These are phyloP conservation scores for Brachynemurus nebulosus DNA, from an alignment of 2,888 invertebrate species.

Conservation along the genomic window DNA sequence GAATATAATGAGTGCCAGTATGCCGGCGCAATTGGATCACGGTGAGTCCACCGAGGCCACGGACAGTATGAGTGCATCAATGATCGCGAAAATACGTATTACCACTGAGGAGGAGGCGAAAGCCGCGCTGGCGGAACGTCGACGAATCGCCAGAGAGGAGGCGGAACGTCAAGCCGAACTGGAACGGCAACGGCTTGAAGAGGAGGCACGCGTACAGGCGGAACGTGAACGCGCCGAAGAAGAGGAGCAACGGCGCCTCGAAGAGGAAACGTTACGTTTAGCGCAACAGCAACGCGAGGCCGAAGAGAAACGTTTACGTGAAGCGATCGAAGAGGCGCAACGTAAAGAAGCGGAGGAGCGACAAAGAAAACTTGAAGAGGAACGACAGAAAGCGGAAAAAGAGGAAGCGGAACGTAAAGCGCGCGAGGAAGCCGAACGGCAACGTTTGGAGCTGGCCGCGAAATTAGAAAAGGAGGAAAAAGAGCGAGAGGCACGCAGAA, in stretches of 20 bases:
- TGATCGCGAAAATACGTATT: constrained; percentile 54
- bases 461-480: constrained; percentile 73
- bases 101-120: constrained; percentile 89
- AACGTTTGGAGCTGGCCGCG: constrained; percentile 72
- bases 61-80: constrained; percentile 42
- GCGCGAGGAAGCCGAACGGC: constrained; percentile 73
- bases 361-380: constrained; percentile 50
- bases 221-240: constrained; percentile 63
- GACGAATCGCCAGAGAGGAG: constrained; percentile 78
- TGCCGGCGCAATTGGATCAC: constrained; percentile 13
- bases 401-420: constrained; percentile 68
- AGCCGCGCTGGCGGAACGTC: constrained; percentile 80
- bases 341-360: constrained; percentile 67
- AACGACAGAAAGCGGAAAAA: constrained; percentile 47
- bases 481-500: constrained; percentile 75
- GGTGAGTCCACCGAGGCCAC: constrained; percentile 15
- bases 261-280: constrained; percentile 64
- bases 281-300: constrained; percentile 65
- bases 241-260: constrained; percentile 66
- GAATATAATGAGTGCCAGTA: constrained; percentile 14
- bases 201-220: constrained; percentile 56
- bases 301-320: constrained; percentile 66
- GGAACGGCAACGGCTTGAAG: constrained; percentile 59
- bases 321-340: constrained; percentile 54
- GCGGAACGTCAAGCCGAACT: constrained; percentile 81